Percentiles rank a stretch among this genome's conserved stretches.
Conservation (phyloP, 2,888 invertebrate genomes). For the Erebia aethiops region DNA sequence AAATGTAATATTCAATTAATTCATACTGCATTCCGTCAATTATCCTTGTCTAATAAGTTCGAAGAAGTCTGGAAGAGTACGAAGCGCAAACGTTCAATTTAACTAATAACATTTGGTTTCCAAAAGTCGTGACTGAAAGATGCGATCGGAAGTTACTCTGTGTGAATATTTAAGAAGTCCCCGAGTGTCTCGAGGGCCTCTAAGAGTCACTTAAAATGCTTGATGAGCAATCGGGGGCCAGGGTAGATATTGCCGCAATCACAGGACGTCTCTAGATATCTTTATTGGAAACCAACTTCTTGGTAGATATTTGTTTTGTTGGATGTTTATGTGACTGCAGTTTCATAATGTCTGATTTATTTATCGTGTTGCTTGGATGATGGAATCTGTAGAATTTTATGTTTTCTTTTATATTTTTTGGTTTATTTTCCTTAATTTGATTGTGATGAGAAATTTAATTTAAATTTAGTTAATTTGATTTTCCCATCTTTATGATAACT, state of each 20-base stretch:
- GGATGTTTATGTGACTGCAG: too few relatives aligned
- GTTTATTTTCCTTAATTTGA: too few relatives aligned
- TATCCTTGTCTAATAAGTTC: slow-evolving; percentile 36
- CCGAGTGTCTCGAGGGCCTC: slow-evolving; percentile 69
- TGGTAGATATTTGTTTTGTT: neutral
- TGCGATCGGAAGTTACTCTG: slow-evolving; percentile 66
- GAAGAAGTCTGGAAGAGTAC: slow-evolving; percentile 35
- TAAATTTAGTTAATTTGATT: neutral
- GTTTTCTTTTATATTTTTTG: too few relatives aligned
- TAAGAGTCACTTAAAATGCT: slow-evolving; percentile 70
- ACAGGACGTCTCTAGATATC: neutral
- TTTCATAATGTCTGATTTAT: too few relatives aligned
- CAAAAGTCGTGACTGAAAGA: slow-evolving; percentile 55
- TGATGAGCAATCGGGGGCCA: slow-evolving; percentile 72
- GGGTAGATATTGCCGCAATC: slow-evolving; percentile 40
- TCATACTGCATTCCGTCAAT: slow-evolving; percentile 45
- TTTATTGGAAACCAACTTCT: neutral
- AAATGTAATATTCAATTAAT: neutral
- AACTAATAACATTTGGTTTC: slow-evolving; percentile 51
- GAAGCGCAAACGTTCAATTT: slow-evolving; percentile 50
- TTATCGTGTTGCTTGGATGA: too few relatives aligned
- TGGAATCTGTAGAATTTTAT: too few relatives aligned
- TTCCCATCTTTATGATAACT: too few relatives aligned
- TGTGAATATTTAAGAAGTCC: slow-evolving; percentile 75
- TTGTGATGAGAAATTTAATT: neutral